Percentiles rank a stretch among this genome's conserved stretches.
phyloP scores from a whole-genome alignment of 2,888 invertebrate species.

The Maniola hyperantus region DNA sequence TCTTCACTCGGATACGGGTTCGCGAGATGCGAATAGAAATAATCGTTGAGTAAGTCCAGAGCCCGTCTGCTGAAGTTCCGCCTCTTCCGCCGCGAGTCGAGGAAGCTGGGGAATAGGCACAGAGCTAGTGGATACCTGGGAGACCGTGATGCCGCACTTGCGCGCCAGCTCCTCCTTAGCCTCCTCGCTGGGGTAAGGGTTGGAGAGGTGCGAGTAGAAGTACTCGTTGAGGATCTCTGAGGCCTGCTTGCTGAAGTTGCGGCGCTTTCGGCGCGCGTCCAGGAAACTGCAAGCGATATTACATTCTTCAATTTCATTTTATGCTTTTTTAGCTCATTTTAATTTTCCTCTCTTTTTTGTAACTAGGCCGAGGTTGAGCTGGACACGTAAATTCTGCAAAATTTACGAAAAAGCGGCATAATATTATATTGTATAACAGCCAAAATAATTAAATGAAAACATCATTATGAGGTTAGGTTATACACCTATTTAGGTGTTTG shows the following conservation, averaged over 20 bases:
- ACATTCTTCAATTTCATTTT: background rate
- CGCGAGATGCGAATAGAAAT: slow-evolving; percentile 98
- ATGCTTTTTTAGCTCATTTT: background rate
- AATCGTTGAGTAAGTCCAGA: slow-evolving; percentile 97
- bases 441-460: slow-evolving; percentile 1
- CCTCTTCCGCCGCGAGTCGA: slow-evolving; percentile 89
- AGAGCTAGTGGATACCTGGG: slow-evolving; percentile 85
- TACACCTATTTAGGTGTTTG: too few species aligned
- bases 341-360: slow-evolving; percentile 4
- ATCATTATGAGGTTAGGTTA: background rate
- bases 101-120: slow-evolving; percentile 66
- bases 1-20: slow-evolving; percentile 99
- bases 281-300: slow-evolving; percentile 82
- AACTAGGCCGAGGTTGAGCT: slow-evolving; percentile 62
- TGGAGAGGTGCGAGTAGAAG: slow-evolving; percentile 99
- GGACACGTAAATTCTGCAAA: slow-evolving; percentile 30
- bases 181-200: slow-evolving; percentile 99
- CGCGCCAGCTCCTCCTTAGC: slow-evolving; percentile 99
- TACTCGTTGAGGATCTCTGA: slow-evolving; percentile 99
- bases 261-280: slow-evolving; percentile 93
- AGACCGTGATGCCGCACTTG: slow-evolving; percentile 99
- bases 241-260: slow-evolving; percentile 99
- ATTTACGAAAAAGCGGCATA: slow-evolving; percentile 21
- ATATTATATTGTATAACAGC: slow-evolving; percentile 1
- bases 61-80: slow-evolving; percentile 98